Conservation (phyloP, 2,113 vertebrate genomes). For the Willisornis vidua region DNA sequence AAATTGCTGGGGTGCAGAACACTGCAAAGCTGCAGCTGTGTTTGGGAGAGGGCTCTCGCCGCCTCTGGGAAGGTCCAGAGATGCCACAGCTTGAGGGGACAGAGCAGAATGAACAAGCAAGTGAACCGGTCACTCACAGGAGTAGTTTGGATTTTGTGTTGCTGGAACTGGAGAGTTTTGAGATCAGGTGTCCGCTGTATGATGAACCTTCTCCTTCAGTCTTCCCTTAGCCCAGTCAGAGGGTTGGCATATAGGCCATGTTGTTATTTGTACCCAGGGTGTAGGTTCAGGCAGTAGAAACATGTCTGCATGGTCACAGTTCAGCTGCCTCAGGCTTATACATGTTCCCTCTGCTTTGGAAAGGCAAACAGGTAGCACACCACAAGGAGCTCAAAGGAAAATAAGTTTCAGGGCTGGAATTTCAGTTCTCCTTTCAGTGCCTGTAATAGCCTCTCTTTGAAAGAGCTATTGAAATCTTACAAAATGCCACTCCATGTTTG, state of each 20-base stretch:
- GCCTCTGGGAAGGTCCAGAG: accelerated
- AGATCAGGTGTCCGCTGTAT: not conserved
- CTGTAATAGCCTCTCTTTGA: not conserved
- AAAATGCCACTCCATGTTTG: not conserved
- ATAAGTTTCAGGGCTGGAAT: not conserved
- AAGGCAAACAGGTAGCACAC: not conserved
- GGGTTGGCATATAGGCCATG: not conserved
- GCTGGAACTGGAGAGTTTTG: not conserved
- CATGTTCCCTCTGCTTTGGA: not conserved
- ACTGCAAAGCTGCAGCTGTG: not conserved
- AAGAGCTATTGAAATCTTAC: not conserved
- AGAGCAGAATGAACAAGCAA: not conserved
- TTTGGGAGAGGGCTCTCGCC: not conserved
- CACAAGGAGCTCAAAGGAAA: not conserved
- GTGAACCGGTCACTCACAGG: not conserved
- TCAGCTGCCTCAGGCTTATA: not conserved
- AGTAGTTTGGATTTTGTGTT: not conserved
- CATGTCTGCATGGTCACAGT: not conserved
- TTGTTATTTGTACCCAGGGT: not conserved
- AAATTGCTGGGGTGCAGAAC: not conserved
- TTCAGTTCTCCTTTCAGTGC: not conserved
- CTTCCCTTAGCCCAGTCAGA: not conserved
- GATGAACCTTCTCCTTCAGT: not conserved
- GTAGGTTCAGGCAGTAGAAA: not conserved
- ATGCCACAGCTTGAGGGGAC: not conserved